Base-by-base conservation (phyloP, 2,797 vertebrate genomes). In the Ctenochaetus hawaiiensis region DNA sequence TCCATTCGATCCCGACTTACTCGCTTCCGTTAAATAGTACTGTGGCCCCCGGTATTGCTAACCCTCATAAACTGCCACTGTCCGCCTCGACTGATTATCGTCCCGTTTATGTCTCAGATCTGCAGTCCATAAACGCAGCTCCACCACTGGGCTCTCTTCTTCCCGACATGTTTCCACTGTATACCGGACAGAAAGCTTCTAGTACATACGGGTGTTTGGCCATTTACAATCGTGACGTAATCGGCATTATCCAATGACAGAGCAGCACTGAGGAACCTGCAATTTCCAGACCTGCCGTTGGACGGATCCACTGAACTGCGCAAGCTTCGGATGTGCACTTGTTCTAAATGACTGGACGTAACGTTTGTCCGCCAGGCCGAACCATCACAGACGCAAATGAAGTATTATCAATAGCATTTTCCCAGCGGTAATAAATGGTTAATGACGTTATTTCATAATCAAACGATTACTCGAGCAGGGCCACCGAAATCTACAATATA, bases 81-180 rank as follows among this genome's bases (percentile, higher is more conserved):
- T 66, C 49, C 10, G 45, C 7, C 23, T n/a, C 6, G 20, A 10
- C 22, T 14, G 53, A 5, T 49, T 14, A 1, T 4, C 1, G 9
- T 1, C 34, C 4, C 7, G 47, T 63, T 80, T 91, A 88, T 20
- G 86, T 85, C 73, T 84, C 68, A n/a, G 59, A 43, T 37, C 78
- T 51, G 45, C 8, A 45, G 47, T 63, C 80, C 51, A 43, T 16
- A 26, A 1, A 49, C 53, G 47, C 68, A 63, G 90, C 79, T 83
- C 89, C 90, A 78, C 91, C 89, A 64, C 78, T 65, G 1, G 74
- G 83, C 12, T 85, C 82, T 66, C 86, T 84, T 57, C 75, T 85
- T 17, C 53, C 85, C 87, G 81, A 91, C 94, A 94, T 93, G 85
- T 87, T 93, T 85, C 72, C 83, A 59, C 66, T 18, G 20, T 53